Base-by-base conservation (phyloP, 2,888 invertebrate genomes). In the Rhamphomyia laevipes region DNA sequence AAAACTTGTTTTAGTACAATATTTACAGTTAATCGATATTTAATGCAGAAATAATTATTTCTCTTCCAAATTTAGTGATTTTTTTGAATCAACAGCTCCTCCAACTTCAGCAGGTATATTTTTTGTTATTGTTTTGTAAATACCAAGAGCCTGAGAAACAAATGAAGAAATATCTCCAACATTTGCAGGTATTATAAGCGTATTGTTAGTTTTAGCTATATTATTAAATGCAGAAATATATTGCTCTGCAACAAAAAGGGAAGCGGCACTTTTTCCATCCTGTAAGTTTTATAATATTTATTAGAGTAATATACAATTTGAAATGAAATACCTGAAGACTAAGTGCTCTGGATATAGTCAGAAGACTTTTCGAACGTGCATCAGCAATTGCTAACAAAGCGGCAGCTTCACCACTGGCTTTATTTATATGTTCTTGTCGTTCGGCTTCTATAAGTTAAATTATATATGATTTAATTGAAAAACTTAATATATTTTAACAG, bases 141-240 rank as follows among this genome's bases (percentile, higher is more conserved):
- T 68, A 7, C 64, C 59, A 54, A 71, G 55, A 3, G 71, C 69
- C 58, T 70, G 68, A 3, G 63, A 63, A 23, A 70, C 67, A 48
- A 70, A 57, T 12, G 62, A 60, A 4, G 63, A 61, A 23, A 70
- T 61, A 54, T 70, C 70, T 5, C 87, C 86, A 4, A 86, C 84
- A 70, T 95, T 94, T 17, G 87, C 80, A 0, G 97, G 97, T 56
- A 99, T 71, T 58, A 99, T 88, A 52, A 99, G 75, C 0, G 97
- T 99, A 70, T 97, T 99, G 63, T 84, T 89, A 12, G 85, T 84
- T 68, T 89, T 86, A 1, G 99, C 97, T 54, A 99, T 72, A 62
- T 93, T 86, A 63, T 88, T 81, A 71, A 99, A 99, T 13, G 97
- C 96, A 17, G 78, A 73, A 37, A 99, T 91, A 66, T 99, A 99